Base-by-base conservation (phyloP, 2,888 invertebrate genomes). In the Gisinianus flammeolus region DNA sequence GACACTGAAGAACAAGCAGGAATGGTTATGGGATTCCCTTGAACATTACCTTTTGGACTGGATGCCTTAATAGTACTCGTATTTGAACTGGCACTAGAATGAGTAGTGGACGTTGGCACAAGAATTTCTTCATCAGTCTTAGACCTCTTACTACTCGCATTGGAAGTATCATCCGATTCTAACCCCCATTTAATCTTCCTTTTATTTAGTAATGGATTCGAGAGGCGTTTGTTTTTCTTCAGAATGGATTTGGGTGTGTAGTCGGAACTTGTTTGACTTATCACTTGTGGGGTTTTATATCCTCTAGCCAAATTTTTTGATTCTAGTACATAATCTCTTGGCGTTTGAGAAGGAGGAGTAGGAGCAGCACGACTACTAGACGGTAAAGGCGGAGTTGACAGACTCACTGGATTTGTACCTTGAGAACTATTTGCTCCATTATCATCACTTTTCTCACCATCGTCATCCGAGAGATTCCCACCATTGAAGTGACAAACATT, bases 381-480 rank as follows among this genome's bases (percentile, higher is more conserved):
- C 6, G 5, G 5, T 12, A 35, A 35, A 5, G 35, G 35, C 12
- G 35, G 35, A 35, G 35, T 35, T 19, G 62, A 22, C 3, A 3
- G 22, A 62, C 4, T 24, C 6, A 8, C 1, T 31, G 30, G 26
- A 16, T 71, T 44, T 8, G 56, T 31, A 58, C 31, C 31, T 62
- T 72, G 68, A 68, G 35, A 35, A 22, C n/a, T 35, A 66, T 31
- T 66, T 10, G 5, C 6, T 66, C 33, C 66, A 33, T 24, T 66
- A 10, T 66, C 66, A 68, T 68, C 30, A 12, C 30, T 26, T 33
- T 30, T 69, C 2, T 77, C 77, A 70, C 69, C 56, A 6, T 77
- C 77, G 10, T 62, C 69, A 70, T 79, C 78, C 2, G 78, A 79
- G 10, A 73, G 24, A 62, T 77, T 77, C 0, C 75, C 69, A 10